Base-by-base conservation (phyloP, 1,140 invertebrate genomes). In the Portunus trituberculatus region DNA sequence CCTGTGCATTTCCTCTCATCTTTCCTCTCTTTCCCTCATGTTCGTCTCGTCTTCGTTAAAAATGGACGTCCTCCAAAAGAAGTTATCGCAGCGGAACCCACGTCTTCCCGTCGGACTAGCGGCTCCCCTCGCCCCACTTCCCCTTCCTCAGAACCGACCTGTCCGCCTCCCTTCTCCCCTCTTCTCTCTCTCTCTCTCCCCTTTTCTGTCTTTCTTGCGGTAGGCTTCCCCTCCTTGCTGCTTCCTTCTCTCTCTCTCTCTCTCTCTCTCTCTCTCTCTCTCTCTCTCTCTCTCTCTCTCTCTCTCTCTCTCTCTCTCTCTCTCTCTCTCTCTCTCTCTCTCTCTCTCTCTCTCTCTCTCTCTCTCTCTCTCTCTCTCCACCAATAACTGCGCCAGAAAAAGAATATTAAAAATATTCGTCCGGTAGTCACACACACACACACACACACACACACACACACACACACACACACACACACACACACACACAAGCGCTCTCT, bases 371-470 rank as follows among this genome's bases (percentile, higher is more conserved):
- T n/a, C 20, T 7, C 20, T 29, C 20, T 7, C 20, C 76, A 83
- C 76, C 20, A 25, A 83, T 29, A 39, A 39, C 39, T 6, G 39
- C 39, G 6, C 39, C 39, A 39, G 39, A 39, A 39, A 39, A 39
- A 39, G 39, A 39, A 39, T 39, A 39, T 39, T 39, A 39, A 39
- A 39, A 39, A 39, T 39, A 39, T 39, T 39, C 28, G 12, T 31
- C 14, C 28, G 28, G n/a, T n/a, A 86, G 12, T 7, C 83, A 86
- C 83, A 86, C 83, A 86, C 83, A 86, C 3, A 86, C 83, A 86
- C 83, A 86, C 83, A 86, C 83, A 86, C 83, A 86, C 83, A 86
- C 83, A 86, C 83, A 86, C 83, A 86, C 83, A 86, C 83, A 86
- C 3, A 86, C 83, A 86, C 83, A 86, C 83, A 86, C 83, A 86